A percentile compares a stretch with the other conserved stretches of the same genome.
phyloP scores from a whole-genome alignment of 2,113 vertebrate species.

The Chaetodon trifascialis region DNA sequence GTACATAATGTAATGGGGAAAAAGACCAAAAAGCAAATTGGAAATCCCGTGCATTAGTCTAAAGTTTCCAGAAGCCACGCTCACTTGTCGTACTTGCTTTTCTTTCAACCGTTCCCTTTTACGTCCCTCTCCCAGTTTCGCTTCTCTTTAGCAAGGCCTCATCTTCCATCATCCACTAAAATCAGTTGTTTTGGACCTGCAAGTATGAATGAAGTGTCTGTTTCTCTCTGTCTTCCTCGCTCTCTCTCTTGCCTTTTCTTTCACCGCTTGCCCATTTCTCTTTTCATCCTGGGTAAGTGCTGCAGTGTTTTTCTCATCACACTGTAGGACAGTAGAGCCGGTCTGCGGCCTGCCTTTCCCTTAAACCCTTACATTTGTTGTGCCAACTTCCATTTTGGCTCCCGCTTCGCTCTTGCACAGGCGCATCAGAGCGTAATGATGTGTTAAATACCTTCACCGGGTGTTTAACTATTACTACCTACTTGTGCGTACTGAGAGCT shows the following conservation, averaged over 20 bases:
- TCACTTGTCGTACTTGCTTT: not conserved
- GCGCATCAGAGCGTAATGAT: constrained; percentile 53
- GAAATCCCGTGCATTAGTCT: not conserved
- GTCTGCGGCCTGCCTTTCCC: constrained; percentile 45
- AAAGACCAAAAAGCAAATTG: not conserved
- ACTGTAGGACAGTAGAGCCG: constrained; percentile 20
- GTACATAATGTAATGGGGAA: not conserved
- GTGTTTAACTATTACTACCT: constrained; percentile 53
- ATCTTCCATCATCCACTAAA: constrained; percentile 5
- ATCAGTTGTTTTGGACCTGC: not conserved
- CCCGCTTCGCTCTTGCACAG: constrained; percentile 5
- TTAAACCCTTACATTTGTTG: constrained; percentile 19
- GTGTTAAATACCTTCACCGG: constrained; percentile 75
- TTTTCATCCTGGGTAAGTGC: not conserved
- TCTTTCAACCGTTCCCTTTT: not conserved
- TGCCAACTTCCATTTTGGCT: constrained; percentile 31
- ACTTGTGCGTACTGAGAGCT: constrained; percentile 20
- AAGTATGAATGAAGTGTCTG: not conserved
- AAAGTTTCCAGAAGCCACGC: not conserved
- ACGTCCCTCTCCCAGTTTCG: not conserved
- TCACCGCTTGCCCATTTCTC: not conserved
- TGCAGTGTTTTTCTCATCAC: constrained; percentile 57
- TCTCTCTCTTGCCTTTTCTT: constrained; percentile 1
- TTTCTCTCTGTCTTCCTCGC: not conserved
- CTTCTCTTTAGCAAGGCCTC: not conserved